Evolutionary conservation across 2,797 vertebrate species (phyloP).

Genomic region (Pantherophis alleghaniensis): DNA sequence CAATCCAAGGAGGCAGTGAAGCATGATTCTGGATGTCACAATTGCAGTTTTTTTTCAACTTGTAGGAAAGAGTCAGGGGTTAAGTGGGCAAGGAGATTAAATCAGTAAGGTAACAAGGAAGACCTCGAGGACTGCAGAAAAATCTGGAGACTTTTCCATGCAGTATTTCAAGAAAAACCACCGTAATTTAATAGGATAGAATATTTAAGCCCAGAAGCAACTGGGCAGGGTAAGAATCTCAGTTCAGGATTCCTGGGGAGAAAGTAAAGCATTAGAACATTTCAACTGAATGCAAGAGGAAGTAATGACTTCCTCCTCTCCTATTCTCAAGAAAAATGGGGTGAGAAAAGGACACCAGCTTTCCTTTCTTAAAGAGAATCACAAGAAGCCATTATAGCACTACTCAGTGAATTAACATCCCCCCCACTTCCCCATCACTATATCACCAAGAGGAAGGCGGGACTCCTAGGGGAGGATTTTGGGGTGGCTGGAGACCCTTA

Average conservation of each 20-base stretch:
- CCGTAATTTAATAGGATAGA: neutral
- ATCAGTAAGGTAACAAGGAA: neutral
- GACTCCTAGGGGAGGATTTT: neutral
- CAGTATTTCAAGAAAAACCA: neutral
- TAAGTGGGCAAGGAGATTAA: neutral
- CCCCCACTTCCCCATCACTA: neutral
- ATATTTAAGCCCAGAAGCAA: neutral
- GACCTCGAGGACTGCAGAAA: neutral
- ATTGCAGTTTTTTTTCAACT: neutral
- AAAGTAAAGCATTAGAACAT: neutral
- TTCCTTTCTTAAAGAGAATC: neutral
- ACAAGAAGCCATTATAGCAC: neutral
- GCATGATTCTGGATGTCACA: neutral
- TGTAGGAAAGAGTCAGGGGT: neutral
- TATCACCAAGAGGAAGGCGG: neutral
- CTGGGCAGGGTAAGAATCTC: too few relatives aligned
- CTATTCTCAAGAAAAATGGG: too few relatives aligned
- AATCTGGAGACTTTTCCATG: neutral
- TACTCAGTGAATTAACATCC: neutral
- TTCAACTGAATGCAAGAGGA: neutral
- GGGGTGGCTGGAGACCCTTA: neutral
- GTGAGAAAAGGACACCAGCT: neutral
- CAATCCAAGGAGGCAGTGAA: conserved; percentile 1
- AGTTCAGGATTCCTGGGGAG: neutral
- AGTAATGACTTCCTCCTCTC: neutral